Evolutionary conservation across 2,888 invertebrate genomes (phyloP).

Genomic region (Zeuzera pyrina): DNA sequence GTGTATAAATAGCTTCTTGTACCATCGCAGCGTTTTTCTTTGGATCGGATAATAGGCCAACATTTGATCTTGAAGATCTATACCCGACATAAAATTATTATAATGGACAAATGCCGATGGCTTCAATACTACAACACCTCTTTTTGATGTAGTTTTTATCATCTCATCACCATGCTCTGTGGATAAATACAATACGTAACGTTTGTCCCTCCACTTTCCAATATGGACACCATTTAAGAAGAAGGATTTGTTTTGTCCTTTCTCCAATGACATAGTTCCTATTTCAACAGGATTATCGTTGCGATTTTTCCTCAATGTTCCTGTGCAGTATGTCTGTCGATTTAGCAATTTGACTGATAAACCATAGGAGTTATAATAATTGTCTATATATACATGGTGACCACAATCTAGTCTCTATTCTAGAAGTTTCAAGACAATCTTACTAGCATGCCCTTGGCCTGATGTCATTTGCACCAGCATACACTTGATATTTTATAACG

Average conservation of each 20-base stretch:
- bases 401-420: conserved; percentile 19
- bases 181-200: neutral
- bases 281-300: conserved; percentile 10
- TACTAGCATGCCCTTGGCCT: conserved; percentile 17
- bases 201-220: neutral
- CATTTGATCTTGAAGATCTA: conserved; percentile 1
- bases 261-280: neutral
- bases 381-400: conserved; percentile 24
- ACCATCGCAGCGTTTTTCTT: neutral
- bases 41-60: conserved; percentile 1
- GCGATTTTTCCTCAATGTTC: conserved; percentile 18
- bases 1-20: neutral
- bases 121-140: neutral
- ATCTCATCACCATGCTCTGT: neutral
- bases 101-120: neutral
- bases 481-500: conserved; percentile 19
- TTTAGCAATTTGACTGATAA: neutral
- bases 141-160: neutral
- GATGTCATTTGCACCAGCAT: conserved; percentile 13
- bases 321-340: conserved; percentile 16
- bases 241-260: neutral
- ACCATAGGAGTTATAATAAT: conserved; percentile 19
- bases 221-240: neutral
- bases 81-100: conserved; percentile 1
- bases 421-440: conserved; percentile 21